These are phyloP conservation scores for Lasiurus cinereus DNA, from an alignment of 2,113 vertebrate genomes.

Conservation along the genomic window DNA sequence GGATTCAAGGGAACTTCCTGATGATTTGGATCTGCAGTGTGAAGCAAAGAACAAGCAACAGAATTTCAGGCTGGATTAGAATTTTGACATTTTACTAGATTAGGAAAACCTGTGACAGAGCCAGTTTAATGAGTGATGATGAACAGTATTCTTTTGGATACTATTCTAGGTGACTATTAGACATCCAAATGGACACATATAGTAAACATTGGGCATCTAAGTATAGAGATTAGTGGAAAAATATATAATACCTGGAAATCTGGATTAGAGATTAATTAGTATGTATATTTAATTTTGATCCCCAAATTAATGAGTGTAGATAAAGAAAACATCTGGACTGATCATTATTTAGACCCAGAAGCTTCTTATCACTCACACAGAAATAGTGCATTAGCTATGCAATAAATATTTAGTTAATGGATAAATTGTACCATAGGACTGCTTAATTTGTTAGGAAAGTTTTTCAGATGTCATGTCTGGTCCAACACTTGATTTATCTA, in stretches of 20 bases:
- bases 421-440: neutral
- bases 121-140: neutral
- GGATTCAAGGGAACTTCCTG: neutral
- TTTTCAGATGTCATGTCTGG: neutral
- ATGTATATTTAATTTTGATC: neutral
- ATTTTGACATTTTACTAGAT: neutral
- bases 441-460: neutral
- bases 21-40: neutral
- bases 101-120: neutral
- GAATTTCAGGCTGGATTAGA: neutral
- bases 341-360: neutral
- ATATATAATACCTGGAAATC: neutral
- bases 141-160: neutral
- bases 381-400: neutral
- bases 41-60: neutral
- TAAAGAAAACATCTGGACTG: neutral
- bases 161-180: neutral
- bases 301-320: neutral
- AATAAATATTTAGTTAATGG: constrained; percentile 44
- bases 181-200: neutral
- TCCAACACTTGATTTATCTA: neutral
- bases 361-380: neutral
- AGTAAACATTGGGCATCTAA: neutral
- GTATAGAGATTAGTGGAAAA: neutral
- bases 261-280: neutral